These are phyloP conservation scores for Albula glossodonta DNA, from an alignment of 2,113 vertebrate genomes.

Conservation along the genomic window DNA sequence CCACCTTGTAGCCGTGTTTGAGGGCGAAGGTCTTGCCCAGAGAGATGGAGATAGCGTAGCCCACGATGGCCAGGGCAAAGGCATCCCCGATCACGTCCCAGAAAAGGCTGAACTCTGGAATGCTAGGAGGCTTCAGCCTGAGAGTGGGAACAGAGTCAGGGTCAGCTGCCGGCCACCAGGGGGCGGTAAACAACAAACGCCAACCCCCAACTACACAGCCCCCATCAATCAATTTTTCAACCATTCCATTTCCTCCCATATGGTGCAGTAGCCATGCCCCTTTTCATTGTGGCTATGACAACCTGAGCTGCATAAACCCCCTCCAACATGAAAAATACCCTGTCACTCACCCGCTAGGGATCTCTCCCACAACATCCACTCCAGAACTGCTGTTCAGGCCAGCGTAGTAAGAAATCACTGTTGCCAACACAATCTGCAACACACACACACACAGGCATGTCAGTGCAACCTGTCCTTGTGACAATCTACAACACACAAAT, in stretches of 20 bases:
- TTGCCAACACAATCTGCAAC: constrained; percentile 73
- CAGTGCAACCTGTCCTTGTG: background rate
- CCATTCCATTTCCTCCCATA: too few relatives aligned
- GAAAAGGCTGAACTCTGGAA: constrained; percentile 72
- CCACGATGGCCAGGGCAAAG: constrained; percentile 89
- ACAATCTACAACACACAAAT: background rate
- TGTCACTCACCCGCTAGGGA: constrained; percentile 81
- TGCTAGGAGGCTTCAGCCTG: constrained; percentile 78
- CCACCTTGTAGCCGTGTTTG: constrained; percentile 92
- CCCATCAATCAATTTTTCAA: too few relatives aligned
- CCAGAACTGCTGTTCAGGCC: constrained; percentile 60
- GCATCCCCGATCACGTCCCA: constrained; percentile 79
- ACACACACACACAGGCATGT: background rate
- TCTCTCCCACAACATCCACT: constrained; percentile 81
- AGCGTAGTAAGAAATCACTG: constrained; percentile 74
- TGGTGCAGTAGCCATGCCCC: too few relatives aligned
- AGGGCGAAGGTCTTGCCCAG: constrained; percentile 94
- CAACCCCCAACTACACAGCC: too few relatives aligned
- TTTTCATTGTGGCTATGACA: too few relatives aligned
- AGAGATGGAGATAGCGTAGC: constrained; percentile 90
- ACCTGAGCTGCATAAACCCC: too few relatives aligned
- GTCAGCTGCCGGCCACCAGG: background rate
- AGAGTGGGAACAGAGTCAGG: background rate
- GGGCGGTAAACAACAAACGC: background rate
- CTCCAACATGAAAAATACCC: too few relatives aligned